A percentile compares a stretch with the other conserved stretches of the same genome.
Conservation (phyloP, 2,888 invertebrate genomes). For the Alloplasta piceator region DNA sequence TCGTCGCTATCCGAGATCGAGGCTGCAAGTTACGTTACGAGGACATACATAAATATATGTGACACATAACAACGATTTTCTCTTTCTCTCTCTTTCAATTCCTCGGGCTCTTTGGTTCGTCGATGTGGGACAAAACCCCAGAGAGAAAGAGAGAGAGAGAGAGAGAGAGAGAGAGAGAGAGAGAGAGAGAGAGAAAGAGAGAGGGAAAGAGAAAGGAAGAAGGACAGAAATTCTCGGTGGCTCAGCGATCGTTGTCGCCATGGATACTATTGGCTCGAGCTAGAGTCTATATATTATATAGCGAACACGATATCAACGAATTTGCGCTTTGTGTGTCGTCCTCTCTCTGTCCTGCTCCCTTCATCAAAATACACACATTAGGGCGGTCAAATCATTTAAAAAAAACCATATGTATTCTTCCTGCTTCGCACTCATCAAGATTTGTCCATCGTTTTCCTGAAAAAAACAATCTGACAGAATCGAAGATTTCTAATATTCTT, state of each 20-base stretch:
- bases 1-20: conserved; percentile 21
- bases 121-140: conserved; percentile 13
- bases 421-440: background rate
- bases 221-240: conserved; percentile 49
- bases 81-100: conserved; percentile 12
- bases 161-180: conserved; percentile 30
- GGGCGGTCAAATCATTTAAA: no score
- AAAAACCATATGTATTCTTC: background rate
- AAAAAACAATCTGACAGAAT: no score
- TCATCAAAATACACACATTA: no score
- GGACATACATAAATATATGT: conserved; percentile 33
- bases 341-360: background rate
- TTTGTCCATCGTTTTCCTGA: background rate
- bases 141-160: conserved; percentile 20
- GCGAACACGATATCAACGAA: conserved; percentile 48
- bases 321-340: conserved; percentile 29
- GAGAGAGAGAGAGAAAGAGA: conserved; percentile 11
- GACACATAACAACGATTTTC: conserved; percentile 14
- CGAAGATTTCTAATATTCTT: no score
- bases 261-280: conserved; percentile 63
- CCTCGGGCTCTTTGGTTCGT: conserved; percentile 8
- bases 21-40: conserved; percentile 46
- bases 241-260: conserved; percentile 64
- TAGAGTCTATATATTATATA: conserved; percentile 42
- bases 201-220: conserved; percentile 11